Evolutionary conservation across 2,113 vertebrate species (phyloP).

Genomic region (Nanorana parkeri): DNA sequence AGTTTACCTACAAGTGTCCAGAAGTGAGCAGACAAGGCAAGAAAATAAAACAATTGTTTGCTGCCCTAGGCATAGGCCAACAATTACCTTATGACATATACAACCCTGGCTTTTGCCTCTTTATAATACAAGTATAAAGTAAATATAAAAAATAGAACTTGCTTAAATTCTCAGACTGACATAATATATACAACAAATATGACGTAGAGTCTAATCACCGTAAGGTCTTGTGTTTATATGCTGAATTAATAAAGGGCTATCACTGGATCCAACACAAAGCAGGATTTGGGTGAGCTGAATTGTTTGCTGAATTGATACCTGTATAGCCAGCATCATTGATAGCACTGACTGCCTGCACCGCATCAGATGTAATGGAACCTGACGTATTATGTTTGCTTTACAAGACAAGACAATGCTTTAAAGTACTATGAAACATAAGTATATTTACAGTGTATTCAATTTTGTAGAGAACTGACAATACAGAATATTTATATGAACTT

Average conservation of each 20-base stretch:
- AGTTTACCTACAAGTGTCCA: too few species aligned
- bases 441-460: slow-evolving; percentile 33
- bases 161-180: neutral
- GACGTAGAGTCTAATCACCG: neutral
- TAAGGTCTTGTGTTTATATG: neutral
- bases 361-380: neutral
- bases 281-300: neutral
- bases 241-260: neutral
- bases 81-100: too few species aligned
- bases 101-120: neutral
- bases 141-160: slow-evolving; percentile 1
- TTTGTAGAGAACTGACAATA: slow-evolving; percentile 6
- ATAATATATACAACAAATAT: neutral
- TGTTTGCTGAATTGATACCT: slow-evolving; percentile 7
- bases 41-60: too few species aligned
- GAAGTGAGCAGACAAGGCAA: too few species aligned
- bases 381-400: slow-evolving; percentile 9
- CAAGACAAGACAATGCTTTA: neutral
- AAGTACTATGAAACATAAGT: slow-evolving; percentile 33
- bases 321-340: neutral
- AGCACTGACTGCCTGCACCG: neutral
- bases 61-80: too few species aligned
- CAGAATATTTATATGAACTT: neutral
- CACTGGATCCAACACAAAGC: neutral
- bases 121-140: neutral